Evolutionary conservation across 1,140 invertebrate species (phyloP).

Genomic region (Drosophila bocqueti): DNA sequence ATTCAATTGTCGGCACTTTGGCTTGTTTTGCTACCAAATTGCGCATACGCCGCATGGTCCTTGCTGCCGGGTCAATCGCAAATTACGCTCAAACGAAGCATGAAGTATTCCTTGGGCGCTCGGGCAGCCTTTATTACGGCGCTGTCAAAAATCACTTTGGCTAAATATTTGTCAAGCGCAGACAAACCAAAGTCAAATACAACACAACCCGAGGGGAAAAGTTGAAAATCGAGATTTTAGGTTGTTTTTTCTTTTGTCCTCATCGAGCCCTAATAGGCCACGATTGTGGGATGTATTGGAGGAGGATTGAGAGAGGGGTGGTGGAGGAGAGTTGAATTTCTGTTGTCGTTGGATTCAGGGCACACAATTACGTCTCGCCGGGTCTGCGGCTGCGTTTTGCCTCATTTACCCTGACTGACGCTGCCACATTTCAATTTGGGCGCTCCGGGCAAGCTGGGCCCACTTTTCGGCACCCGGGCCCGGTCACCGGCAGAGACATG

Average conservation of each 20-base stretch:
- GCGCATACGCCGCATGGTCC: constrained; percentile 70
- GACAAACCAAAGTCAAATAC: constrained; percentile 62
- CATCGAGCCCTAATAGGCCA: constrained; percentile 30
- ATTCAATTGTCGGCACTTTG: constrained; percentile 39
- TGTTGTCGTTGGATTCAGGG: constrained; percentile 28
- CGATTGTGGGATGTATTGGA: not conserved
- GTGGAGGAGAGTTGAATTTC: too few species aligned
- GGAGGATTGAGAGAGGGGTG: not conserved
- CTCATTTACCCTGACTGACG: constrained; percentile 73
- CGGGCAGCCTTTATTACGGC: constrained; percentile 50
- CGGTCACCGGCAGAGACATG: constrained; percentile 70
- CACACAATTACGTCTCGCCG: constrained; percentile 51
- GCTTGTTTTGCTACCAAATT: constrained; percentile 52
- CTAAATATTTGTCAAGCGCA: constrained; percentile 73
- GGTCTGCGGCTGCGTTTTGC: constrained; percentile 60
- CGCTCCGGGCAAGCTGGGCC: constrained; percentile 44
- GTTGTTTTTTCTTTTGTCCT: constrained; percentile 2
- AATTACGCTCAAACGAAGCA: constrained; percentile 66
- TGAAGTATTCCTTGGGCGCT: constrained; percentile 56
- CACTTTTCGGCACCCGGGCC: constrained; percentile 15
- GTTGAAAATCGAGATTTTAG: constrained; percentile 25
- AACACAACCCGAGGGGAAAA: constrained; percentile 12
- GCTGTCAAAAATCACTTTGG: constrained; percentile 79
- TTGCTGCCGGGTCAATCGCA: constrained; percentile 48
- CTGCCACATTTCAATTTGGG: constrained; percentile 77